Conservation (phyloP, 2,888 invertebrate genomes). For the Pharmacophagus antenor region DNA sequence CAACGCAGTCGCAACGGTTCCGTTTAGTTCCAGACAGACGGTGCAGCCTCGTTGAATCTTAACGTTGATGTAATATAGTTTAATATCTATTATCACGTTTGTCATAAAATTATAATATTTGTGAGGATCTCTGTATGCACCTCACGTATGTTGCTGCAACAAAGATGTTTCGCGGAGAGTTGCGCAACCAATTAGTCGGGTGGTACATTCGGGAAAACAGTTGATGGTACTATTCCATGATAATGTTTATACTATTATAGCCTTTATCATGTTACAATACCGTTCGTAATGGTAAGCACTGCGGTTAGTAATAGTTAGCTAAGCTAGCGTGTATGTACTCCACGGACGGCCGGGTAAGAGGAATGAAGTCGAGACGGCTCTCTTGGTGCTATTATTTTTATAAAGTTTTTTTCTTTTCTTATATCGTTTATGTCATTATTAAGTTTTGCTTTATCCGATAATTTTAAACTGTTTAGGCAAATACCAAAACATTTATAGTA, state of each 20-base stretch:
- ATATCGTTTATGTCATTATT: background rate
- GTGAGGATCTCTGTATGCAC: conserved; percentile 42
- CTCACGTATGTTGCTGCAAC: conserved; percentile 54
- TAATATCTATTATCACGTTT: conserved; percentile 34
- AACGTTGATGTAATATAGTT: conserved; percentile 34
- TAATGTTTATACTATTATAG: conserved; percentile 34
- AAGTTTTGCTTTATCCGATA: too few species aligned
- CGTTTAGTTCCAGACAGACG: conserved; percentile 29
- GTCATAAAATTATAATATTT: conserved; percentile 37
- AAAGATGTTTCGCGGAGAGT: conserved; percentile 49
- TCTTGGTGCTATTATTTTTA: conserved; percentile 52
- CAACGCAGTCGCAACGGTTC: conserved; percentile 46
- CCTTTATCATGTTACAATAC: conserved; percentile 29
- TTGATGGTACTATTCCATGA: conserved; percentile 34
- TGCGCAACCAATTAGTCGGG: conserved; percentile 65
- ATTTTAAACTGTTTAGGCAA: too few species aligned
- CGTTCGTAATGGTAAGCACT: conserved; percentile 27
- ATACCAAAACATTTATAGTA: too few species aligned
- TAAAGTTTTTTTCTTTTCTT: conserved; percentile 35
- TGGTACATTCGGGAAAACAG: conserved; percentile 40
- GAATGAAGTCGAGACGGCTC: conserved; percentile 57
- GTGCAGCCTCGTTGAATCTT: conserved; percentile 37
- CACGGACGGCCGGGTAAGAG: conserved; percentile 60
- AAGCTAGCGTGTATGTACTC: conserved; percentile 42
- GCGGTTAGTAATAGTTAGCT: conserved; percentile 29